Evolutionary conservation across 2,888 invertebrate species (phyloP).

Genomic region (Cancer borealis): DNA sequence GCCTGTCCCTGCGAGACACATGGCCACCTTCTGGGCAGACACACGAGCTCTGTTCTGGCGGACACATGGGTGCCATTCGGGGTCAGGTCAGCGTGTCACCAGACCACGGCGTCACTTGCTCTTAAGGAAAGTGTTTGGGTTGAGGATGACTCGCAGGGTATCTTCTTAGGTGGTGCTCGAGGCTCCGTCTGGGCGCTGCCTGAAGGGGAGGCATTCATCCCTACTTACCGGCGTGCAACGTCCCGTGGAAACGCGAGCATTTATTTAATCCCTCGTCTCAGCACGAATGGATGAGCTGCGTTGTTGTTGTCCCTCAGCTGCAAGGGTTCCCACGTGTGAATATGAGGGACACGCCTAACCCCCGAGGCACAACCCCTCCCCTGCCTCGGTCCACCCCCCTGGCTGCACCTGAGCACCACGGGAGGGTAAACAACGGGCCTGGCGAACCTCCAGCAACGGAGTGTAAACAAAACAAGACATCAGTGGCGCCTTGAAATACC

Average conservation of each 20-base stretch:
- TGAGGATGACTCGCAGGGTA: neutral
- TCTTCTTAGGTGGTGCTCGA: neutral
- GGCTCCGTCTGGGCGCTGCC: slow-evolving; percentile 17
- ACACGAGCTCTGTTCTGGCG: neutral
- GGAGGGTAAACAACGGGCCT: slow-evolving; percentile 22
- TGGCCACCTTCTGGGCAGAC: neutral
- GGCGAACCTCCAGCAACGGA: slow-evolving; percentile 24
- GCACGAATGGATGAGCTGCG: slow-evolving; percentile 34
- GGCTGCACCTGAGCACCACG: slow-evolving; percentile 2
- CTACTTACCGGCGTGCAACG: neutral
- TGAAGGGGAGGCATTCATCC: slow-evolving; percentile 16
- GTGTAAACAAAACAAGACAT: slow-evolving; percentile 34
- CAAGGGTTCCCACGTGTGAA: slow-evolving; percentile 33
- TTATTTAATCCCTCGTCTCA: slow-evolving; percentile 17
- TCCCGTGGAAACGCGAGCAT: slow-evolving; percentile 24
- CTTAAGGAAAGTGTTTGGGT: neutral
- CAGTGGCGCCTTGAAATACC: slow-evolving; percentile 34
- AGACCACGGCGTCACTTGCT: neutral
- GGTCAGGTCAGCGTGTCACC: slow-evolving; percentile 37
- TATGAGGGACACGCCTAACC: neutral
- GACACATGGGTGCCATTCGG: slow-evolving; percentile 14
- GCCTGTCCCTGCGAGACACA: neutral
- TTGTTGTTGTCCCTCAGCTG: slow-evolving; percentile 16
- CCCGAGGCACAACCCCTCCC: neutral
- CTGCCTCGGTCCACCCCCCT: neutral